Conservation (phyloP, 2,113 vertebrate genomes). For the Tupaia tana region DNA sequence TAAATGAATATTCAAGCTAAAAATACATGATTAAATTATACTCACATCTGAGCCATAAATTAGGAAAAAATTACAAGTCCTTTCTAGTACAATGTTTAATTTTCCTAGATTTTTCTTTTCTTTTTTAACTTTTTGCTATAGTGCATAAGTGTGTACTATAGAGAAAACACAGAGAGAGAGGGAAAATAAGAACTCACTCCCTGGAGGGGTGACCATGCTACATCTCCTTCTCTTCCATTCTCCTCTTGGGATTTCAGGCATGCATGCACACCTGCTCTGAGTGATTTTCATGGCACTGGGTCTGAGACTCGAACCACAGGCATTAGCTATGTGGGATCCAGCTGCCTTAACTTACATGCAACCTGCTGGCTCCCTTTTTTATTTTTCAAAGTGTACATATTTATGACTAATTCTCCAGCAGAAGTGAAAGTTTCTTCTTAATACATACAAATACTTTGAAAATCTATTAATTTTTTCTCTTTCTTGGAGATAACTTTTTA, state of each 20-base stretch:
- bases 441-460: background rate
- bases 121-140: no score
- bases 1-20: background rate
- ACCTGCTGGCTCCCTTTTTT: background rate
- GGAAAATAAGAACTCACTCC: no score
- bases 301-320: no score
- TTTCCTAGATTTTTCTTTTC: background rate
- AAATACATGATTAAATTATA: constrained; percentile 23
- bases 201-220: no score
- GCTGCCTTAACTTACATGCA: no score
- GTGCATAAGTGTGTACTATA: no score
- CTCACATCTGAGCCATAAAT: background rate
- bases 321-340: no score
- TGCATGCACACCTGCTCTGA: no score
- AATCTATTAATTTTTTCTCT: background rate
- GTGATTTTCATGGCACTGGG: no score
- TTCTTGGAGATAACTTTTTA: background rate
- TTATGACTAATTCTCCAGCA: background rate
- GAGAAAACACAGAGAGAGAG: no score
- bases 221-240: no score
- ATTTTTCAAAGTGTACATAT: background rate
- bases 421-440: background rate
- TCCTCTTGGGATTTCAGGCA: no score
- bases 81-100: background rate
- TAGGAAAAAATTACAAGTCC: background rate